phyloP scores from a whole-genome alignment of 2,797 vertebrate genomes.

The Pseudochaenichthys georgianus region DNA sequence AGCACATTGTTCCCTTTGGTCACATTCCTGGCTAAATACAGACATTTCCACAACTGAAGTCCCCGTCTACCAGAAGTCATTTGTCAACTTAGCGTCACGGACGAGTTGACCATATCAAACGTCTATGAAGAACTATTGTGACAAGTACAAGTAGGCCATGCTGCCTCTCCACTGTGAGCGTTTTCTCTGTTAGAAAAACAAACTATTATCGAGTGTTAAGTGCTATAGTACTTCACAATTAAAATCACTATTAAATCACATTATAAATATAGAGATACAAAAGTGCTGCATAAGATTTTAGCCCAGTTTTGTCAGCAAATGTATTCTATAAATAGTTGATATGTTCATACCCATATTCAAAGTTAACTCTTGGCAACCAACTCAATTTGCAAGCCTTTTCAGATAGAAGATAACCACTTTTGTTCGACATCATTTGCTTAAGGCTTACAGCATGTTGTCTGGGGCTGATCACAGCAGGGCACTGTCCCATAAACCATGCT shows the following conservation, averaged over 20 bases:
- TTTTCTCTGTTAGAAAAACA: conserved; percentile 1
- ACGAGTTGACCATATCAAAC: conserved; percentile 42
- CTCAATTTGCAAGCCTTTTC: conserved; percentile 34
- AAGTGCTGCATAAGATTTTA: background rate
- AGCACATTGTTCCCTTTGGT: conserved; percentile 82
- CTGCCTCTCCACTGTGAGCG: background rate
- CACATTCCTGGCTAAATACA: conserved; percentile 82
- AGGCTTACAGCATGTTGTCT: conserved; percentile 47
- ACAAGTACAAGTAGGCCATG: conserved; percentile 31
- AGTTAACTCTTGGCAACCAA: conserved; percentile 17
- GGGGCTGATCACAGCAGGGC: conserved; percentile 65
- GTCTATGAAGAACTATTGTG: conserved; percentile 34
- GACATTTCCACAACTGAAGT: conserved; percentile 73
- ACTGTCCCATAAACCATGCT: conserved; percentile 66
- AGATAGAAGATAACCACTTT: conserved; percentile 43
- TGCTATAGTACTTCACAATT: background rate
- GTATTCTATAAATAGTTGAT: conserved; percentile 16
- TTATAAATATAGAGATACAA: background rate
- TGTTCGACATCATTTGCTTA: conserved; percentile 54
- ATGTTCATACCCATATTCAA: conserved; percentile 35
- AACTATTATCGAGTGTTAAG: background rate
- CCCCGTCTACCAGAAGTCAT: conserved; percentile 69
- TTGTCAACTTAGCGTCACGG: conserved; percentile 64
- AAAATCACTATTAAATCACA: background rate
- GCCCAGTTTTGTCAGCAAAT: conserved; percentile 9